A percentile compares a stretch with the other conserved stretches of the same genome.
Evolutionary conservation across 2,888 invertebrate species (phyloP).

Genomic region (Diarsia rubi): DNA sequence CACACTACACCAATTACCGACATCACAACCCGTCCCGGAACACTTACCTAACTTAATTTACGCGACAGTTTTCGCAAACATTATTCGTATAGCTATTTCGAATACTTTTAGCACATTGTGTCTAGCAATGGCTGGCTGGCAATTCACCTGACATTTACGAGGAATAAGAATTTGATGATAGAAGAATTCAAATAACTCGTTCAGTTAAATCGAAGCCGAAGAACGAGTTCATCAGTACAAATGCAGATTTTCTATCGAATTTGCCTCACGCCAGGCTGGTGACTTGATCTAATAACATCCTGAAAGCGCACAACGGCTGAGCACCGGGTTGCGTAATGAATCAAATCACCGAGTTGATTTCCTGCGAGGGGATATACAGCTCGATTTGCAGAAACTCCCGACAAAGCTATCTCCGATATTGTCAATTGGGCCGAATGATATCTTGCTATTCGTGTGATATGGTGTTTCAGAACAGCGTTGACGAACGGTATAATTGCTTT

Average conservation of each 20-base stretch:
- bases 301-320: constrained; percentile 55
- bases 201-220: constrained; percentile 20
- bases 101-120: constrained; percentile 4
- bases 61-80: constrained; percentile 30
- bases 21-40: constrained; percentile 59
- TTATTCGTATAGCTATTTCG: constrained; percentile 1
- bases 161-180: constrained; percentile 19
- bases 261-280: constrained; percentile 43
- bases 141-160: constrained; percentile 10
- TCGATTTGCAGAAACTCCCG: constrained; percentile 48
- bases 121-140: constrained; percentile 1
- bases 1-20: constrained; percentile 69
- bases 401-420: constrained; percentile 49
- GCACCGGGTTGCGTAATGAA: constrained; percentile 59
- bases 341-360: constrained; percentile 73
- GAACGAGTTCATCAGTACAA: constrained; percentile 43
- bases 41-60: constrained; percentile 50
- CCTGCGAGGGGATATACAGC: constrained; percentile 56
- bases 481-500: constrained; percentile 1
- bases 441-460: constrained; percentile 16
- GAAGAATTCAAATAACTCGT: constrained; percentile 24
- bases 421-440: constrained; percentile 39
- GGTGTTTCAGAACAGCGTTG: background rate
- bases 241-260: constrained; percentile 49
- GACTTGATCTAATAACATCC: constrained; percentile 58